phyloP scores from a whole-genome alignment of 1,140 invertebrate species.

The Ptiloglossa arizonensis region DNA sequence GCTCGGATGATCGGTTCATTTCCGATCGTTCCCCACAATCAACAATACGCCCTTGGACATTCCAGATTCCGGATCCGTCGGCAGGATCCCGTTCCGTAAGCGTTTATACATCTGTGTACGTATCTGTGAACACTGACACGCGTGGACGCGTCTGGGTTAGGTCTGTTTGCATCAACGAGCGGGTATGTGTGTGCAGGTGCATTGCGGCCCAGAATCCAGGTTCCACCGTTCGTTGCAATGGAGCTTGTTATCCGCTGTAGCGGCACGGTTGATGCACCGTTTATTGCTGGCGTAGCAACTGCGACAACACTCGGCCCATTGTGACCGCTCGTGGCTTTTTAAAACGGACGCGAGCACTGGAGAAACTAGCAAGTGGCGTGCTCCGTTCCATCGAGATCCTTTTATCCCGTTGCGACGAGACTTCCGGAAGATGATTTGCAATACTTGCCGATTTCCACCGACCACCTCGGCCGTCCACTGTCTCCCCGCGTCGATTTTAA shows the following conservation, averaged over 20 bases:
- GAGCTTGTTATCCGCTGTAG: slow-evolving; percentile 66
- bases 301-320: slow-evolving; percentile 46
- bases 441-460: background rate
- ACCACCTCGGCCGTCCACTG: background rate
- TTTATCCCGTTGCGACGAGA: slow-evolving; percentile 16
- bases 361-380: slow-evolving; percentile 2
- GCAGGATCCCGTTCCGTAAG: slow-evolving; percentile 29
- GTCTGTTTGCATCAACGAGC: background rate
- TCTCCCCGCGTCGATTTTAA: no score
- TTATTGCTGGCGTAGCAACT: slow-evolving; percentile 60
- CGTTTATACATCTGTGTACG: slow-evolving; percentile 31
- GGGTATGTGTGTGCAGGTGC: slow-evolving; percentile 16
- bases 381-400: slow-evolving; percentile 5
- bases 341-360: slow-evolving; percentile 7
- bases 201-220: slow-evolving; percentile 18
- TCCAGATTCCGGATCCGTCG: slow-evolving; percentile 56
- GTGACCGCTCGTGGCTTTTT: slow-evolving; percentile 22
- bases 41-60: slow-evolving; percentile 58
- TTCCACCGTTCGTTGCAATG: slow-evolving; percentile 42
- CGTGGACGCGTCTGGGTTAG: background rate
- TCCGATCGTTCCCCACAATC: slow-evolving; percentile 64
- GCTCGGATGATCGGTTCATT: slow-evolving; percentile 66
- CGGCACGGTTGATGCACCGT: slow-evolving; percentile 55
- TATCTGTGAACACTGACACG: background rate
- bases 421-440: slow-evolving; percentile 35